Evolutionary conservation across 2,797 vertebrate species (phyloP).

Genomic region (Novumbra hubbsi): DNA sequence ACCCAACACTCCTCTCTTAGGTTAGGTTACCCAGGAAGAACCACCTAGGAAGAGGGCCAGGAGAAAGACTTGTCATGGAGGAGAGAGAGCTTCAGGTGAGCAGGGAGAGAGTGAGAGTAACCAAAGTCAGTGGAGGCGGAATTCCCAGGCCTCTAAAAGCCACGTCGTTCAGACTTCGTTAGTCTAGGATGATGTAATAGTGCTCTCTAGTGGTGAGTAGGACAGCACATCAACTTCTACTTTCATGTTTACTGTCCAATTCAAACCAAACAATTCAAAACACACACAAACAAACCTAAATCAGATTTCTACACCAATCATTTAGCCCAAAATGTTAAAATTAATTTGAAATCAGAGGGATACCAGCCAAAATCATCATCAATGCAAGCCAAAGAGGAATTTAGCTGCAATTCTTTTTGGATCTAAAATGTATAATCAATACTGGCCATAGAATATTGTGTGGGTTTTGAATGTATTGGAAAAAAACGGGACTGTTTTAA

Average conservation of each 20-base stretch:
- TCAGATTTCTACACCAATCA: not conserved
- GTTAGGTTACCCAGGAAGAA: not conserved
- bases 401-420: not conserved
- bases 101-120: not conserved
- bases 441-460: not conserved
- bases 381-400: not conserved
- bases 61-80: not conserved
- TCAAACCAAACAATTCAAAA: not conserved
- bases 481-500: not conserved
- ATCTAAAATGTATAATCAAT: not conserved
- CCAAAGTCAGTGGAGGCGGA: not conserved
- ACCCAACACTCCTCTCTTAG: slow-evolving; percentile 3
- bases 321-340: not conserved
- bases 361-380: not conserved
- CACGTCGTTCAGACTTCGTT: not conserved
- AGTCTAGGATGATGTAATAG: not conserved
- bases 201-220: slow-evolving; percentile 5
- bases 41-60: not conserved
- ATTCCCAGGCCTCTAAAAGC: not conserved
- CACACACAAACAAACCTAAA: not conserved
- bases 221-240: not conserved
- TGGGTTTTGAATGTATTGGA: not conserved
- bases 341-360: not conserved
- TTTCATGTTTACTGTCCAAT: slow-evolving; percentile 1
- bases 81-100: not conserved